A percentile compares a stretch with the other conserved stretches of the same genome.
These are phyloP conservation scores for Brassicogethes aeneus DNA, from an alignment of 2,888 invertebrate species.

Conservation along the genomic window DNA sequence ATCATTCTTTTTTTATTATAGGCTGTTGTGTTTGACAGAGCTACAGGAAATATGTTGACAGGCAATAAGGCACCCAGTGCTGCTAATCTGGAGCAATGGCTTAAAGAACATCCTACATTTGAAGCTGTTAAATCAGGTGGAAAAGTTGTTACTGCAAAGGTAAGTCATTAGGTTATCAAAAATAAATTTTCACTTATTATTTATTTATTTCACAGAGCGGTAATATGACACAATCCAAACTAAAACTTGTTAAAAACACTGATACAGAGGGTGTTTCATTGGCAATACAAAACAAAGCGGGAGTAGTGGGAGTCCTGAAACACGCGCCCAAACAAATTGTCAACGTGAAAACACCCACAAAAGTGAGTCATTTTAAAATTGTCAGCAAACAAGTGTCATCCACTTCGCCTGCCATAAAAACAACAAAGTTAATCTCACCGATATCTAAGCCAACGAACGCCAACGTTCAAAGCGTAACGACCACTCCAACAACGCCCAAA, in stretches of 20 bases:
- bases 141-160: slow-evolving; percentile 32
- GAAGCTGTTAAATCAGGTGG: slow-evolving; percentile 65
- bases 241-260: slow-evolving; percentile 35
- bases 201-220: slow-evolving; percentile 13
- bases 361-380: slow-evolving; percentile 11
- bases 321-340: slow-evolving; percentile 30
- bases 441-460: slow-evolving; percentile 19
- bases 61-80: slow-evolving; percentile 80
- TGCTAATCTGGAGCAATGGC: slow-evolving; percentile 70
- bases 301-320: slow-evolving; percentile 33
- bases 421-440: slow-evolving; percentile 11
- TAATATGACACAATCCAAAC: slow-evolving; percentile 32
- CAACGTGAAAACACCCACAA: slow-evolving; percentile 3
- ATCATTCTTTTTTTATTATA: slow-evolving; percentile 12
- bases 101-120: slow-evolving; percentile 79
- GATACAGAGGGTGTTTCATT: slow-evolving; percentile 34
- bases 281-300: slow-evolving; percentile 33
- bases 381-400: slow-evolving; percentile 16
- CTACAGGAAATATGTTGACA: slow-evolving; percentile 62
- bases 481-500: neutral
- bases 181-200: slow-evolving; percentile 2
- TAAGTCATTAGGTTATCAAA: slow-evolving; percentile 5
- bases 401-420: slow-evolving; percentile 21
- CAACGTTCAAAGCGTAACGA: slow-evolving; percentile 13
- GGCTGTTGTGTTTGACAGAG: slow-evolving; percentile 75